Evolutionary conservation across 2,113 vertebrate genomes (phyloP).

Genomic region (Leptobrachium leishanense): DNA sequence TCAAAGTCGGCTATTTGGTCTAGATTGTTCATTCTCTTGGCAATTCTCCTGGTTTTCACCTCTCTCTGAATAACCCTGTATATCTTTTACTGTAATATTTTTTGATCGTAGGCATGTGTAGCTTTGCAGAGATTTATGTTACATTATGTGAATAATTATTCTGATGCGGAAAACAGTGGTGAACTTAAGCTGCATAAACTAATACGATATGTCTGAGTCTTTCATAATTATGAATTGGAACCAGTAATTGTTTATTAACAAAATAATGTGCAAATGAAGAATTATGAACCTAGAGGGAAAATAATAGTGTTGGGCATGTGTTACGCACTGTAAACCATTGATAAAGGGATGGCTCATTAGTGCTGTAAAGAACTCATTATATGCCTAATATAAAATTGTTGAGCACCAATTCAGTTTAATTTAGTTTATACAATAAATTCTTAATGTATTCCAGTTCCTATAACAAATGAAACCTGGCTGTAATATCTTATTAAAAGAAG

Average conservation of each 20-base stretch:
- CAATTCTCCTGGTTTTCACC: no score
- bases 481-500: neutral
- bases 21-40: no score
- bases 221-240: neutral
- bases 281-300: constrained; percentile 15
- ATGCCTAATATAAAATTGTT: constrained; percentile 9
- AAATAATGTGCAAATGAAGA: constrained; percentile 19
- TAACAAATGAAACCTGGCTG: neutral
- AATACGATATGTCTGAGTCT: neutral
- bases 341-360: constrained; percentile 27
- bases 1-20: no score
- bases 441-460: neutral
- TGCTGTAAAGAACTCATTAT: neutral
- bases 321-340: neutral
- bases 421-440: neutral
- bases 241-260: constrained; percentile 16
- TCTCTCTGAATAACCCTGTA: no score
- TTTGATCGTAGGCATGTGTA: no score
- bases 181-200: neutral
- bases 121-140: neutral
- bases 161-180: neutral
- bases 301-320: neutral
- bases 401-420: neutral
- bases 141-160: neutral
- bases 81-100: no score